These are phyloP conservation scores for Electrona antarctica DNA, from an alignment of 2,113 vertebrate species.

Conservation along the genomic window DNA sequence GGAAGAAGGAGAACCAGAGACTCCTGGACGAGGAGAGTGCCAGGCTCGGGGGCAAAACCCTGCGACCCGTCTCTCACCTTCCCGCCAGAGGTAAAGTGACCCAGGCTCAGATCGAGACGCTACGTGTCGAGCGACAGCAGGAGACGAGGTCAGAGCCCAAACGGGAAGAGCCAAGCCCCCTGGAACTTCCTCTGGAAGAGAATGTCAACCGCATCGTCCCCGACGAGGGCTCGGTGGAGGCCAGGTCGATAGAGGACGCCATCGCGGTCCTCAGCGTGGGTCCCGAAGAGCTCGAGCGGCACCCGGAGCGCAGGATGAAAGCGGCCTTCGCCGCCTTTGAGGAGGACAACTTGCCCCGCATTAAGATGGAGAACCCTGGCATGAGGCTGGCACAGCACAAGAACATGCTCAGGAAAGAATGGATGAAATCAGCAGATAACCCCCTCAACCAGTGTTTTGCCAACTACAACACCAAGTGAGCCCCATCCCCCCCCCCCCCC, in stretches of 20 bases:
- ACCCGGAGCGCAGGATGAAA: conserved; percentile 85
- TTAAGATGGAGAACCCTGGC: conserved; percentile 86
- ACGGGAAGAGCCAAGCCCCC: conserved; percentile 80
- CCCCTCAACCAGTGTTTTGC: conserved; percentile 85
- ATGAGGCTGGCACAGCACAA: conserved; percentile 88
- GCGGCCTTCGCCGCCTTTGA: conserved; percentile 83
- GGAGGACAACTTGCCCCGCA: conserved; percentile 78
- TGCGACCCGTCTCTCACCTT: background rate
- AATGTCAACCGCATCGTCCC: conserved; percentile 82
- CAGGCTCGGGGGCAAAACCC: conserved; percentile 69
- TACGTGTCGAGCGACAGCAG: conserved; percentile 71
- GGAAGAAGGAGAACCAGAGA: conserved; percentile 85
- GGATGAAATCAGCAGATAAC: conserved; percentile 86
- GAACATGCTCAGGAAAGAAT: conserved; percentile 87
- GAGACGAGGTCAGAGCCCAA: conserved; percentile 37
- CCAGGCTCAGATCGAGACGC: conserved; percentile 82
- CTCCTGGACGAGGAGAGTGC: conserved; percentile 86
- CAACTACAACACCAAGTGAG: conserved; percentile 82
- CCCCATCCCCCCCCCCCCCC: background rate
- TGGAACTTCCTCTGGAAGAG: conserved; percentile 85
- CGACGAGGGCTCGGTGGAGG: conserved; percentile 81
- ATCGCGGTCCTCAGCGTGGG: conserved; percentile 77
- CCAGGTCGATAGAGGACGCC: conserved; percentile 85
- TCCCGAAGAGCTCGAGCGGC: conserved; percentile 72
- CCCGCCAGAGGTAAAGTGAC: conserved; percentile 75